phyloP scores from a whole-genome alignment of 2,888 invertebrate species.

The Leptopilina myrica region DNA sequence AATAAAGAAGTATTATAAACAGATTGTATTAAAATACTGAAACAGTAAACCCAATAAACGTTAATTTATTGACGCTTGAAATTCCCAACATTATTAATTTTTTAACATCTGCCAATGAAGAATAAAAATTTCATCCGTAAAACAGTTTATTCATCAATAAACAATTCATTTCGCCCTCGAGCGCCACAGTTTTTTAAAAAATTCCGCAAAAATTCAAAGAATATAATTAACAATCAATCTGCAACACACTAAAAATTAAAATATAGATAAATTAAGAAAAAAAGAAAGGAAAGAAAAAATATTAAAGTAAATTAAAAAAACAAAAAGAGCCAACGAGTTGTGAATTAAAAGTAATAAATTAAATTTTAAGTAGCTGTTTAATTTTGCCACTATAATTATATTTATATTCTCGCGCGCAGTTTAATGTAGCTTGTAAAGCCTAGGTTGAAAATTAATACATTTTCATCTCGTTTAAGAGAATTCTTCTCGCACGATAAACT shows the following conservation, averaged over 20 bases:
- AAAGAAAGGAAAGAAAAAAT: no score
- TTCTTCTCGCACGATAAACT: constrained; percentile 28
- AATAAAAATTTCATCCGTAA: not conserved
- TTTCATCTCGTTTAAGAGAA: not conserved
- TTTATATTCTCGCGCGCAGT: not conserved
- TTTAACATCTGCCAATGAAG: not conserved
- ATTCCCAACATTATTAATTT: no score
- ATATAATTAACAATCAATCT: constrained; percentile 9
- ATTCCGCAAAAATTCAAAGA: not conserved
- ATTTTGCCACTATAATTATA: no score
- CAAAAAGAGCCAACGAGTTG: no score
- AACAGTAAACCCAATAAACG: no score
- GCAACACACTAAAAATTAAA: not conserved
- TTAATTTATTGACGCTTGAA: no score
- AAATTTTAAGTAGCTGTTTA: no score
- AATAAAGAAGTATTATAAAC: no score
- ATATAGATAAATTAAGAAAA: not conserved
- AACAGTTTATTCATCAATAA: not conserved
- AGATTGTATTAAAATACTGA: no score
- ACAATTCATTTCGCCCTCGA: not conserved
- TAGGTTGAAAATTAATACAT: not conserved
- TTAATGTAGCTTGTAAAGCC: constrained; percentile 13
- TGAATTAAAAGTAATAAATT: no score
- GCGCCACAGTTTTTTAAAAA: not conserved
- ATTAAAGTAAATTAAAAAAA: no score